Evolutionary conservation across 2,113 vertebrate genomes (phyloP), one percentile per base, ranked within the genome.

Genomic region (Pteronura brasiliensis): DNA sequence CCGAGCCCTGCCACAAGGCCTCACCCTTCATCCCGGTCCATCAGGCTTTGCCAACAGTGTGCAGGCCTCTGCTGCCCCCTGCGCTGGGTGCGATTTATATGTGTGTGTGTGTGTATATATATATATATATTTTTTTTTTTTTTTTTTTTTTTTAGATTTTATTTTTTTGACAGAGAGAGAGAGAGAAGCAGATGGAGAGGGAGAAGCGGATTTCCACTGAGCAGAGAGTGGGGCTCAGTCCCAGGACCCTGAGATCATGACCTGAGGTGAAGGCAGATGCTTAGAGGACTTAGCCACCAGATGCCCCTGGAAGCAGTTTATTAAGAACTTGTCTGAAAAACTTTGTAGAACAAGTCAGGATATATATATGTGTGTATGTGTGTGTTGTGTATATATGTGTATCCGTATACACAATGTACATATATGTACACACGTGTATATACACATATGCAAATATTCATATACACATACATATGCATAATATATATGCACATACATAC

Each of bases 281-380:
- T 65, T 65, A 65, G 27, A 34, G 29, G 29, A 34, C 31, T 65
- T 31, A 65, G 31, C 63, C 63, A 65, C 63, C 63, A 65, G 63
- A 31, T 1, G 3, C 31, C 11, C 87, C 83, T 82, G 72, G 80
- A 39, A 82, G 88, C 27, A 4, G 27, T 13, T 31, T 77, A 77
- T 77, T 65, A 86, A 57, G 47, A 74, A 88, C n/a, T 82, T 67
- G 21, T 84, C 79, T 88, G 63, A 52, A 96, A 95, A 96, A 39
- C 57, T 94, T 90, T 90, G n/a, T 91, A 47, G 71, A 96, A 47
- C 57, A 95, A 97, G 49, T 79, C 90, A 83, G 59, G 23, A 61
- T 18, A 67, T 17, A 4, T 49, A 13, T 49, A 13, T 7, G 27
- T n/a, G 15, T n/a, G 39, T 76, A 55, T 81, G 67, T 86, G 49